Base-by-base conservation (phyloP, 2,888 invertebrate genomes). In the Brachylomia viminalis region DNA sequence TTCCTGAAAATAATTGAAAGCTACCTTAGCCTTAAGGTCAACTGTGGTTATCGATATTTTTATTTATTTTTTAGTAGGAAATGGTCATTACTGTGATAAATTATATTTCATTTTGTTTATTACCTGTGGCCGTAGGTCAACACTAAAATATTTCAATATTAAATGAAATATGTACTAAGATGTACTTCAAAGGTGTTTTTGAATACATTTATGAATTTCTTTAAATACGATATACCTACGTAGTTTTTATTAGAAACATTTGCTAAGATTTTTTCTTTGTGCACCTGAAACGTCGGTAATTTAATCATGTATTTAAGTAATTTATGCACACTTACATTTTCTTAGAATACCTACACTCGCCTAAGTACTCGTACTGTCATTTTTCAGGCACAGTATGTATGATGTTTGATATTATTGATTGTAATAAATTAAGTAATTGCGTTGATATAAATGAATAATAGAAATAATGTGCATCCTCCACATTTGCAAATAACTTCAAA, bases 1-100 rank as follows among this genome's bases (percentile, higher is more conserved):
- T 83, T 82, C 79, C 85, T 82, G 76, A 75, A 84, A 82, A 62
- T 17, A 75, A 64, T 67, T 75, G 72, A 79, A 78, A 79, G 78
- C 30, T 69, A 49, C 59, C 27, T 58, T 58, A 27, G 8, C 56
- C 67, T 74, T 54, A 74, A 77, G 84, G 81, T 84, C 67, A 77
- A 65, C 49, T 38, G 54, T 58, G 61, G 58, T 68, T 49, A 52
- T 73, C 59, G 20, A 47, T 72, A 62, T 73, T 82, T 73, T 56
- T 70, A 59, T 70, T 61, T 72, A 45, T 73, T 78, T 75, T 42
- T 72, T 61, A 56, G 54, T 54, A 80, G 80, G 82, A 80, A 83
- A 66, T 82, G 54, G 4, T 23, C 10, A 20, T 68, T 58, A 65
- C 20, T 59, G 58, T 75, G 30, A 72, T 61, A 58, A 75, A 73